Evolutionary conservation across 2,113 vertebrate species (phyloP), one percentile per base, ranked within the genome.

Genomic region (Heterotilapia buettikoferi): DNA sequence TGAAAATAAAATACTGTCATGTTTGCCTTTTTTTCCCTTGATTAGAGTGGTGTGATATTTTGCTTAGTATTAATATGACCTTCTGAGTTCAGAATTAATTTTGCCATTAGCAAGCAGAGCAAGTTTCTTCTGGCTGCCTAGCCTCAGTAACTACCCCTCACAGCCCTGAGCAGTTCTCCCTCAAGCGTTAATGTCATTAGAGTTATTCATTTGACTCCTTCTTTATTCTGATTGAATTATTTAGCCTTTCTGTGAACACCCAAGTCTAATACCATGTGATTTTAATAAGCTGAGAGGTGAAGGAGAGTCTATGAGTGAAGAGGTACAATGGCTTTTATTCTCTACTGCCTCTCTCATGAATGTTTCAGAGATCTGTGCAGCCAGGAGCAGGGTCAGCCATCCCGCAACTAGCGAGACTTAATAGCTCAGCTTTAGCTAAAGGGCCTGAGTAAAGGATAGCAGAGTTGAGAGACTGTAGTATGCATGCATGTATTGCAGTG

Each of bases 281-380:
- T 96, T 96, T 96, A 96, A 96, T 96, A 96, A 96, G 96, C 92
- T 88, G 90, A 88, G 92, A 94, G 95, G 94, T 96, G 93, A 96
- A 92, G 86, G 90, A 83, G 91, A 94, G 89, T 91, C 83, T 91
- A 84, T 57, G 83, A 90, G 92, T 90, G 84, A 90, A 89, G 82
- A 88, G 84, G 92, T 76, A 88, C 89, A 90, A 92, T 94, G 91
- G 85, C 89, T 93, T 92, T 93, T 89, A 91, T 92, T 95, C 92
- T 88, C 87, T 91, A 82, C 90, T 93, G 84, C 92, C 80, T 92
- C 80, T 78, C 95, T 96, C 92, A 94, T 96, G 87, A 96, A 96
- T 96, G 92, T 96, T 95, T 95, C 87, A 96, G 86, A 26, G 85
- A 85, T 88, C 86, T 80, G 57, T 90, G 85, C 85, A 90, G 90